Evolutionary conservation across 2,797 vertebrate species (phyloP).

Genomic region (Chlorospingus flavigularis): DNA sequence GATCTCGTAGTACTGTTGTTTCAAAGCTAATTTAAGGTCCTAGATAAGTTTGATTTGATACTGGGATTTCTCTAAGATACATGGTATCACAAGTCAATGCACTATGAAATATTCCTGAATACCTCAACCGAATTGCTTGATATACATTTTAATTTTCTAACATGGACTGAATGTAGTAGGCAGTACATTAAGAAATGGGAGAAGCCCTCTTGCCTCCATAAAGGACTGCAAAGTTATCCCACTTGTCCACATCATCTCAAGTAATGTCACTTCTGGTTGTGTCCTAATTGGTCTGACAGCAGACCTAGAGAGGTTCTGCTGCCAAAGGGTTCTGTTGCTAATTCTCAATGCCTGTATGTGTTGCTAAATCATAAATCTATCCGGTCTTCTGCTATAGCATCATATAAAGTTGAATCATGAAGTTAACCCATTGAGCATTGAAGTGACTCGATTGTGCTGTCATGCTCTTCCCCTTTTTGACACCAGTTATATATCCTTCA

Average conservation of each 20-base stretch:
- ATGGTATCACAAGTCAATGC: neutral
- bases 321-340: neutral
- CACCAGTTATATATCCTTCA: neutral
- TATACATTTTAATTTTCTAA: neutral
- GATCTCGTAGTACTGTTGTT: neutral
- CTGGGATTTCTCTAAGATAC: neutral
- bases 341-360: neutral
- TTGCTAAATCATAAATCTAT: neutral
- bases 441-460: neutral
- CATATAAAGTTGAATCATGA: neutral
- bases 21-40: neutral
- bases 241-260: neutral
- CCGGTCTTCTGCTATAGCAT: neutral
- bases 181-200: neutral
- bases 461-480: neutral
- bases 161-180: neutral
- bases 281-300: neutral
- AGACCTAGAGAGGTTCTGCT: neutral
- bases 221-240: neutral
- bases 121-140: neutral
- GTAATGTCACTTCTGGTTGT: neutral
- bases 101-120: neutral
- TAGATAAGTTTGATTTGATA: neutral
- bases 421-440: neutral
- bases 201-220: neutral